These are phyloP conservation scores for Oscheius sp. DNA, from an alignment of 2,888 invertebrate genomes.

Conservation along the genomic window DNA sequence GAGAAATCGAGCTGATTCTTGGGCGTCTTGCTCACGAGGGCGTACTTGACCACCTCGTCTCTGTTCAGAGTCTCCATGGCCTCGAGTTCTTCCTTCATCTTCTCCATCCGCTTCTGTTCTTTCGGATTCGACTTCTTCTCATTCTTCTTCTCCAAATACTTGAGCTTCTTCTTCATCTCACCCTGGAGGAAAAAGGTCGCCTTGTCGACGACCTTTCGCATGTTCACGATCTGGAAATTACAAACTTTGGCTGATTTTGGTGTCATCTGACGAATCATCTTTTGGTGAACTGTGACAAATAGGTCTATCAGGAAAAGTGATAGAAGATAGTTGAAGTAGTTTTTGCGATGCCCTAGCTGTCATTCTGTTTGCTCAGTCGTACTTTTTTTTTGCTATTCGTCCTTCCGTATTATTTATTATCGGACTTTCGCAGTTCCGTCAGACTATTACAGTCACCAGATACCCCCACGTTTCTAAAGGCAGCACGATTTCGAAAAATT, in stretches of 20 bases:
- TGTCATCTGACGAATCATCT: no score
- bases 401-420: no score
- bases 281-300: no score
- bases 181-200: not conserved
- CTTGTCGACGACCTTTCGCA: slow-evolving; percentile 8
- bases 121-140: slow-evolving; percentile 2
- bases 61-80: not conserved
- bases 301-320: no score
- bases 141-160: not conserved
- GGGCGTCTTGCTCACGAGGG: slow-evolving; percentile 8
- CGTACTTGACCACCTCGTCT: slow-evolving; percentile 25
- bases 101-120: not conserved
- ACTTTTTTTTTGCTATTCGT: no score
- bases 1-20: not conserved
- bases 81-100: slow-evolving; percentile 10
- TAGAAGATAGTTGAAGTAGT: no score
- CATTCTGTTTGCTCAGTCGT: no score
- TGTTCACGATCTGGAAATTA: slow-evolving; percentile 14
- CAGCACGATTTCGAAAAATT: not conserved
- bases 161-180: not conserved
- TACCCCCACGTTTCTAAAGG: no score
- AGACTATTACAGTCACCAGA: no score
- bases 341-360: no score
- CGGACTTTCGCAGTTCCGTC: no score
- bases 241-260: not conserved